Percentiles rank a stretch among this genome's conserved stretches.
Evolutionary conservation across 2,113 vertebrate species (phyloP).

Genomic region (Tetrao urogallus): DNA sequence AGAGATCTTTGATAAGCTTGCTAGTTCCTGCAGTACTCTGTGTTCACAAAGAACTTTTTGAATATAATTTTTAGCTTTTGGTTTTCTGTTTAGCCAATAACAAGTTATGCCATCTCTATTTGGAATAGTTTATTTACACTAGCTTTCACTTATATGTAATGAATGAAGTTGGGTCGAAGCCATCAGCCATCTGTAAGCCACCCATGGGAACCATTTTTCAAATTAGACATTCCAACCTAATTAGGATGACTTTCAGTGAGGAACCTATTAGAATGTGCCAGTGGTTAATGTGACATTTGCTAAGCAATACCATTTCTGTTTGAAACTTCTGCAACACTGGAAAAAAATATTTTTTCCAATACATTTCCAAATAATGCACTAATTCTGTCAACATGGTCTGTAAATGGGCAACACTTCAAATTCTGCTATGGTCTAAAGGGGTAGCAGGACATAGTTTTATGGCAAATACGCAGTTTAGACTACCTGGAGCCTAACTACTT

Average conservation of each 20-base stretch:
- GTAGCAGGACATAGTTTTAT: neutral
- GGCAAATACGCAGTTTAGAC: neutral
- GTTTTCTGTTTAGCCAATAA: neutral
- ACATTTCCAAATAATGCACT: neutral
- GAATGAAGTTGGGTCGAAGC: neutral
- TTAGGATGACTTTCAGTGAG: neutral
- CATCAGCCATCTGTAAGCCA: neutral
- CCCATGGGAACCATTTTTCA: neutral
- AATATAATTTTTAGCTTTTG: neutral
- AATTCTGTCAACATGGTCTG: neutral
- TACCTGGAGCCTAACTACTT: neutral
- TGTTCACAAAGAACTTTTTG: neutral
- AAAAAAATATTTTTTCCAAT: neutral
- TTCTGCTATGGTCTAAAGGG: neutral
- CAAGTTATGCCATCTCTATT: neutral
- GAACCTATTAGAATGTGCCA: neutral
- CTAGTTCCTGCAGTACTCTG: constrained; percentile 28
- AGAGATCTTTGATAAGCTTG: constrained; percentile 42
- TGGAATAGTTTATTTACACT: neutral
- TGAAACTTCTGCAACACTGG: neutral
- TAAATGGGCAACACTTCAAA: neutral
- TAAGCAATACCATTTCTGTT: neutral
- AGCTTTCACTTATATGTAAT: neutral
- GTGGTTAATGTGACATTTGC: neutral
- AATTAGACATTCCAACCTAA: neutral